A percentile compares a stretch with the other conserved stretches of the same genome.
Conservation (phyloP, 2,797 vertebrate species). For the Squalus acanthias region DNA sequence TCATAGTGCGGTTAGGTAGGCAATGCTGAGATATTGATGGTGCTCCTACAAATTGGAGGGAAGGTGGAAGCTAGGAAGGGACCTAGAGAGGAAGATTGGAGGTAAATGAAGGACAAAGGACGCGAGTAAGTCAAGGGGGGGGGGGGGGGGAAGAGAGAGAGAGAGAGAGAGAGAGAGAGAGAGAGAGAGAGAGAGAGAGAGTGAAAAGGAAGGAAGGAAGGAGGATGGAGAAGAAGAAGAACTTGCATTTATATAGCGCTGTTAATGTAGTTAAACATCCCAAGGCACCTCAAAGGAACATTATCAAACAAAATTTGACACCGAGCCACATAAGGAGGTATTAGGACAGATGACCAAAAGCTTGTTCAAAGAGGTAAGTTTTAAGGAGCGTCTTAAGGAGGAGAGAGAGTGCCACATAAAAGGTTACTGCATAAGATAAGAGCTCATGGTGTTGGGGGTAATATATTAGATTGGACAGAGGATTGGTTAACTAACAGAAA, state of each 20-base stretch:
- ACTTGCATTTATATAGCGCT: not conserved
- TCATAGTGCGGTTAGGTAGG: not conserved
- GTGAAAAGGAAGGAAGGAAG: not conserved
- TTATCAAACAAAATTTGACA: not conserved
- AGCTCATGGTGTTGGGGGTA: too few relatives aligned
- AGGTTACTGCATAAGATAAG: too few relatives aligned
- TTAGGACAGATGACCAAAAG: not conserved
- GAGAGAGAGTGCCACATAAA: not conserved
- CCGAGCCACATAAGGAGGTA: not conserved
- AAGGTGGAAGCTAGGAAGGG: too few relatives aligned
- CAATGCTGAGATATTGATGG: not conserved
- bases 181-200: too few relatives aligned
- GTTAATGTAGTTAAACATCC: not conserved
- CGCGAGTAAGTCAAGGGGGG: not conserved
- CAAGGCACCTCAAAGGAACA: not conserved
- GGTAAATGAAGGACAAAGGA: not conserved
- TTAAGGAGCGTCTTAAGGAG: not conserved
- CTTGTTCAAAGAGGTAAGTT: not conserved
- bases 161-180: too few relatives aligned
- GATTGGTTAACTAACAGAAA: too few relatives aligned
- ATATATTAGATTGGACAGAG: too few relatives aligned
- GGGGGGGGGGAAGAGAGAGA: too few relatives aligned
- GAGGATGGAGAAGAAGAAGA: not conserved
- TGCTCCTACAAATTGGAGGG: not conserved
- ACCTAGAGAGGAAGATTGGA: too few relatives aligned